Evolutionary conservation across 2,888 invertebrate species (phyloP).

Genomic region (Psococerastis gibbosa): DNA sequence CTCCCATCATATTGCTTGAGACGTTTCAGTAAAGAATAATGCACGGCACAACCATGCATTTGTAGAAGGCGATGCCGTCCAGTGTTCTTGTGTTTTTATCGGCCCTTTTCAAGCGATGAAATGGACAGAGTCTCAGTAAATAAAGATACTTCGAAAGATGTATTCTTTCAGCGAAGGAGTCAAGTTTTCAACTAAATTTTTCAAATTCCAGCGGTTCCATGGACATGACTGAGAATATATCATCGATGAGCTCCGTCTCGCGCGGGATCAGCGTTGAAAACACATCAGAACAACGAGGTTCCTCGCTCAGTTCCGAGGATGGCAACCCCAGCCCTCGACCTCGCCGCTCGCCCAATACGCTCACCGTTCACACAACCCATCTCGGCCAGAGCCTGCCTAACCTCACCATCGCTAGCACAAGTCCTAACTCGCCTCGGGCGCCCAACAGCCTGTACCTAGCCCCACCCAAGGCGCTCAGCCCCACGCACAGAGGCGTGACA

Average conservation of each 20-base stretch:
- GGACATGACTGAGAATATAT: slow-evolving; percentile 39
- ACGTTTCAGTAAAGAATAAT: no score
- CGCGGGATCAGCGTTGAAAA: slow-evolving; percentile 29
- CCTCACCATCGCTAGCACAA: slow-evolving; percentile 30
- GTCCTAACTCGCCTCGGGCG: slow-evolving; percentile 25
- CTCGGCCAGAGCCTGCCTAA: slow-evolving; percentile 69
- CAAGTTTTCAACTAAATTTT: no score
- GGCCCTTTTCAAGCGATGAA: no score
- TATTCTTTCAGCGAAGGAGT: no score
- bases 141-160: no score
- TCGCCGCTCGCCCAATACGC: slow-evolving; percentile 32
- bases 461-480: slow-evolving; percentile 26
- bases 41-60: no score
- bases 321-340: slow-evolving; percentile 21
- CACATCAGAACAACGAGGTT: slow-evolving; percentile 26
- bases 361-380: slow-evolving; percentile 51
- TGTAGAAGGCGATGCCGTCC: no score
- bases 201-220: slow-evolving; percentile 47
- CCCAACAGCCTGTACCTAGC: slow-evolving; percentile 26
- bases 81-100: no score
- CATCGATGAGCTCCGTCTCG: slow-evolving; percentile 29
- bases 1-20: no score
- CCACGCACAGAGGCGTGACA: slow-evolving; percentile 39
- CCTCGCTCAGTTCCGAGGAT: slow-evolving; percentile 27
- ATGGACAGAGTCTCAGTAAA: no score